Conservation (phyloP, 2,797 vertebrate species). For the Gallinago nigripennis region DNA sequence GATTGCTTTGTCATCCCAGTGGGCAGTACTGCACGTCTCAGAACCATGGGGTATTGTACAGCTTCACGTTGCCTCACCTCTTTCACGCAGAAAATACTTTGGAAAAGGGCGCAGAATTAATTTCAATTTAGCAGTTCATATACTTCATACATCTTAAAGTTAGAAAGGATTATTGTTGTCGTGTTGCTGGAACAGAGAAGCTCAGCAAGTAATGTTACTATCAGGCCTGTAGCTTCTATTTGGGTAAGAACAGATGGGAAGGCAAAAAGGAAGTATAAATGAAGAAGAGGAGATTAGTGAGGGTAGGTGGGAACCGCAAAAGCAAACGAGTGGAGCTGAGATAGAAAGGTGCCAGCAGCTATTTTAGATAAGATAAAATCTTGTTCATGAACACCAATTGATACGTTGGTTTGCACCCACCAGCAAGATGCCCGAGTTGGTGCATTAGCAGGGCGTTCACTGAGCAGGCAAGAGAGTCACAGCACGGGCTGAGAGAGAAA, state of each 20-base stretch:
- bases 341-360: constrained; percentile 41
- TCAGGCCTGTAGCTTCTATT: constrained; percentile 20
- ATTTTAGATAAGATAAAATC: constrained; percentile 24
- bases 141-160: background rate
- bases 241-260: constrained; percentile 58
- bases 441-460: background rate
- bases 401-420: background rate
- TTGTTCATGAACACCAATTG: background rate
- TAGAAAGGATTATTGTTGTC: background rate
- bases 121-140: background rate
- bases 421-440: background rate
- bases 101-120: background rate
- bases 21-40: background rate
- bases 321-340: background rate
- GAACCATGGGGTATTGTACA: rapidly evolving
- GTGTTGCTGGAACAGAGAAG: background rate
- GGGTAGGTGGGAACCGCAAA: constrained; percentile 54
- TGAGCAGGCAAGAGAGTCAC: background rate
- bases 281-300: constrained; percentile 47
- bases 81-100: background rate
- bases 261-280: constrained; percentile 39
- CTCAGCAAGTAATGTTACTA: constrained; percentile 21
- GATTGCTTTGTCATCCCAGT: constrained; percentile 54
- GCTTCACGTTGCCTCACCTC: background rate
- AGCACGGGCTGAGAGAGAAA: background rate